These are phyloP conservation scores for Trinorchestia longiramus DNA, from an alignment of 1,140 invertebrate genomes.

Conservation along the genomic window DNA sequence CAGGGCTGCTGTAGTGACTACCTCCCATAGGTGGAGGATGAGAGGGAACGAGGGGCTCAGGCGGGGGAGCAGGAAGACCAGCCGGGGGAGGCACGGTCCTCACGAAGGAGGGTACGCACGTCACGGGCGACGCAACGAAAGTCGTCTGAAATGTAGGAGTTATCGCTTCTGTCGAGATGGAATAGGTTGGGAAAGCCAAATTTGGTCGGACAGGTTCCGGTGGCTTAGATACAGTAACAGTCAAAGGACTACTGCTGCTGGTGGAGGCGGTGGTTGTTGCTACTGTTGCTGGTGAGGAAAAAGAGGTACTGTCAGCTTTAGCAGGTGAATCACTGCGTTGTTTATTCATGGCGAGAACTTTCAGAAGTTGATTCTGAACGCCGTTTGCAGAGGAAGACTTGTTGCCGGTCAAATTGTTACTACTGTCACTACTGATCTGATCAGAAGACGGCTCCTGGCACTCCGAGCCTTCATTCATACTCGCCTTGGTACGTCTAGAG, in stretches of 20 bases:
- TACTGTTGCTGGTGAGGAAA: neutral
- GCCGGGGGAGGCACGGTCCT: neutral
- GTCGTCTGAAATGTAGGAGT: neutral
- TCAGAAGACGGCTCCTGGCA: neutral
- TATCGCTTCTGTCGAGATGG: neutral
- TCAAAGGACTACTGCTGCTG: neutral
- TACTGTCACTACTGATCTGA: neutral
- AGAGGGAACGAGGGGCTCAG: neutral
- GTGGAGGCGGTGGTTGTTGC: neutral
- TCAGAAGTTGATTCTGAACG: slow-evolving; percentile 20
- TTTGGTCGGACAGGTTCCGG: neutral
- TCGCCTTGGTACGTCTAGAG: neutral
- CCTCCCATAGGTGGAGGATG: neutral
- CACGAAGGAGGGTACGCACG: slow-evolving; percentile 14
- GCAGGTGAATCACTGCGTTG: neutral
- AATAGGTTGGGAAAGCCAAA: neutral
- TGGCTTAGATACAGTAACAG: neutral
- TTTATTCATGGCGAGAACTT: slow-evolving; percentile 29
- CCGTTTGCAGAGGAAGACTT: neutral
- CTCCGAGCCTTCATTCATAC: neutral
- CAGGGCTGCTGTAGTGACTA: neutral
- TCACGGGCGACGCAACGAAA: neutral
- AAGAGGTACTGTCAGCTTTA: neutral
- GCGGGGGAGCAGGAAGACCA: neutral
- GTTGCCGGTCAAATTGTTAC: neutral